phyloP scores from a whole-genome alignment of 2,113 vertebrate species.

The Sylvia atricapilla region DNA sequence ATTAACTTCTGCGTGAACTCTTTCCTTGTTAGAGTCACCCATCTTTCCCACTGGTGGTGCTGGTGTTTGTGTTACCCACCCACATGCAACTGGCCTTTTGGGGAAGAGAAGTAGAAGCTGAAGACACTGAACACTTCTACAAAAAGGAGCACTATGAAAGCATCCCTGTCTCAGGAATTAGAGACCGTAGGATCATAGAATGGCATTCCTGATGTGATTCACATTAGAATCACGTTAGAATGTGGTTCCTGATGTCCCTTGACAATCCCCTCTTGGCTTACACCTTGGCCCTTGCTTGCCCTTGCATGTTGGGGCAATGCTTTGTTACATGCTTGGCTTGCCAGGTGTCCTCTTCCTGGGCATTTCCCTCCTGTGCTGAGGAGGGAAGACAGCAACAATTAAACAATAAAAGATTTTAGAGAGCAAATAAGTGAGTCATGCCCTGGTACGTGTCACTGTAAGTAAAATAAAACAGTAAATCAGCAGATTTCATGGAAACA shows the following conservation, averaged over 20 bases:
- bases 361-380: not conserved
- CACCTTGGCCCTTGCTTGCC: not conserved
- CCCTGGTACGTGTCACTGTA: not conserved
- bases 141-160: not conserved
- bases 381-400: not conserved
- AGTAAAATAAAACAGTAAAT: not conserved
- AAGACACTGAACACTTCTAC: not conserved
- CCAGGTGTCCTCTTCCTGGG: not conserved
- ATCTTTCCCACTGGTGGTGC: not conserved
- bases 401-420: not conserved
- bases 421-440: not conserved
- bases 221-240: not conserved
- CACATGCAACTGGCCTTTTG: not conserved
- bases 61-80: not conserved
- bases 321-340: fast-evolving
- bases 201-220: not conserved
- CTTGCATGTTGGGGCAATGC: not conserved
- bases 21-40: not conserved
- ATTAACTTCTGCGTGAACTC: not conserved
- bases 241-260: not conserved
- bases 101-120: not conserved
- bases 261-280: not conserved
- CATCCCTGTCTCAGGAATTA: not conserved
- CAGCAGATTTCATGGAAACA: not conserved
- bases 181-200: not conserved